Conservation (phyloP, 53 echinoderm and acorn worm species). For the Crossaster papposus region DNA sequence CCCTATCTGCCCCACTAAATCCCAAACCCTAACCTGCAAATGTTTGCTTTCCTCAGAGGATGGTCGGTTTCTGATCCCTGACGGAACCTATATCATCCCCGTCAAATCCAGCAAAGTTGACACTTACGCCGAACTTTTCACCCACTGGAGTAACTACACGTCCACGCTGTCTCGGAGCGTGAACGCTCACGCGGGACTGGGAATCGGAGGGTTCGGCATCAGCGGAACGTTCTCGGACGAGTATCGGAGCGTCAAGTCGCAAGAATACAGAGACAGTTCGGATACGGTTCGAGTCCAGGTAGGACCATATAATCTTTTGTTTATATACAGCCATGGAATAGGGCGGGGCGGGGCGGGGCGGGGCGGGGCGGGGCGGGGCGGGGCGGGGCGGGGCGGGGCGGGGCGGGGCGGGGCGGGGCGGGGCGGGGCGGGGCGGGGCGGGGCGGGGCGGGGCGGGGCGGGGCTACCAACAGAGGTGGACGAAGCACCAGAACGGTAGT, state of each 20-base stretch:
- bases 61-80: slow-evolving; percentile 44
- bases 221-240: slow-evolving; percentile 58
- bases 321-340: too few relatives aligned
- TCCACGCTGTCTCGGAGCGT: slow-evolving; percentile 38
- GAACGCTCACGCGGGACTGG: slow-evolving; percentile 50
- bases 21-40: too few relatives aligned
- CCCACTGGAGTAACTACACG: slow-evolving; percentile 62
- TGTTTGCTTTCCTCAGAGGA: slow-evolving; percentile 50
- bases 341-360: too few relatives aligned
- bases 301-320: neutral
- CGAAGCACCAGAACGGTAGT: too few relatives aligned
- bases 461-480: too few relatives aligned
- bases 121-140: slow-evolving; percentile 46
- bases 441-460: too few relatives aligned
- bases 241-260: slow-evolving; percentile 26
- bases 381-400: too few relatives aligned
- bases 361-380: too few relatives aligned
- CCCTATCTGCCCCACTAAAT: too few relatives aligned
- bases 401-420: too few relatives aligned
- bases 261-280: slow-evolving; percentile 44
- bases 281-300: slow-evolving; percentile 59
- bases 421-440: too few relatives aligned
- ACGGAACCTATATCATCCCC: slow-evolving; percentile 49
- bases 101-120: slow-evolving; percentile 62
- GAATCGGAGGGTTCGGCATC: slow-evolving; percentile 14